A percentile compares a stretch with the other conserved stretches of the same genome.
These are phyloP conservation scores for Orchestes rusci DNA, from an alignment of 2,888 invertebrate species.

Conservation along the genomic window DNA sequence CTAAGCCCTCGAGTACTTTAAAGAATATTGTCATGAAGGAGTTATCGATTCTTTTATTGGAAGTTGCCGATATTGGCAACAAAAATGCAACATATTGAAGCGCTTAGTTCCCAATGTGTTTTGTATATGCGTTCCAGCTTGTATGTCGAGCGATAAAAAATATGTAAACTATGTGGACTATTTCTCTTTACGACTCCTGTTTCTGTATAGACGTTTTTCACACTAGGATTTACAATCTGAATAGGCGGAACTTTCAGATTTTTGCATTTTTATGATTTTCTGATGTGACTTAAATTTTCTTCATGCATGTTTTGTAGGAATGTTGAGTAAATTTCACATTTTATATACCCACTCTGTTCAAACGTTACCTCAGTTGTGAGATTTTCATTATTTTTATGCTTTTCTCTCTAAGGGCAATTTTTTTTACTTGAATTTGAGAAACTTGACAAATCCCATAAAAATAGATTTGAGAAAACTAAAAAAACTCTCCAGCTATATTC, in stretches of 20 bases:
- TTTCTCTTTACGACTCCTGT: constrained; percentile 21
- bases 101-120: constrained; percentile 14
- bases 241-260: constrained; percentile 9
- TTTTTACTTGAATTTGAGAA: no score
- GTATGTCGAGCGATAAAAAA: constrained; percentile 13
- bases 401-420: no score
- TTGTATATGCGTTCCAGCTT: constrained; percentile 14
- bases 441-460: no score
- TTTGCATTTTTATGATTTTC: constrained; percentile 8
- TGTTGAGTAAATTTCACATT: no score
- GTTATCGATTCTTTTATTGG: constrained; percentile 10
- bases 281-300: background rate
- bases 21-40: constrained; percentile 7
- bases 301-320: no score
- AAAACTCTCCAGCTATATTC: no score
- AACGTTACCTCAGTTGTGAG: no score
- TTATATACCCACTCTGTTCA: no score
- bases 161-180: constrained; percentile 20
- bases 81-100: constrained; percentile 17
- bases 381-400: no score
- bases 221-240: constrained; percentile 17
- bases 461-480: no score
- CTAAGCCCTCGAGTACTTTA: no score
- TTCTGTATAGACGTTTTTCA: constrained; percentile 19
- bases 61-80: constrained; percentile 14